Conservation (phyloP, 2,113 vertebrate species). For the Dipodomys spectabilis region DNA sequence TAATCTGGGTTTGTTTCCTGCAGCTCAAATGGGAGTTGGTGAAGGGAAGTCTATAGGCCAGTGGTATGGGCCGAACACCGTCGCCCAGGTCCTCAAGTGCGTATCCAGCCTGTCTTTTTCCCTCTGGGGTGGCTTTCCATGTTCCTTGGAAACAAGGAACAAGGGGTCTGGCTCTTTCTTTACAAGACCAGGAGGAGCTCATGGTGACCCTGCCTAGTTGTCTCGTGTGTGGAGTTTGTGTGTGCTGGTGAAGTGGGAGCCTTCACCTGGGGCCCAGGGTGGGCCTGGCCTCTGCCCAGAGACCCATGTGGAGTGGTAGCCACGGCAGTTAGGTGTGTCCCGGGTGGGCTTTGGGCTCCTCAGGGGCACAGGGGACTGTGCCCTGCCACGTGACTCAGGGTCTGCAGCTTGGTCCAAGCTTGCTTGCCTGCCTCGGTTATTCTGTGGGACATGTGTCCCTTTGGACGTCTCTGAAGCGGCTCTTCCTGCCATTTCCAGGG, state of each 20-base stretch:
- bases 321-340: background rate
- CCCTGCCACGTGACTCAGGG: too few species aligned
- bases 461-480: background rate
- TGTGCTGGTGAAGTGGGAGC: background rate
- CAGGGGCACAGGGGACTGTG: background rate
- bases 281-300: background rate
- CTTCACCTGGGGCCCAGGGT: fast-evolving
- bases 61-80: constrained; percentile 99
- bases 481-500: background rate
- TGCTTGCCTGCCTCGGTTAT: background rate
- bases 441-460: background rate
- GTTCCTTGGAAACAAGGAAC: background rate
- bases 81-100: constrained; percentile 98
- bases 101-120: constrained; percentile 54
- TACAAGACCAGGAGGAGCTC: background rate
- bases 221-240: background rate
- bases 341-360: background rate
- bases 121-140: fast-evolving
- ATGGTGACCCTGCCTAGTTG: background rate
- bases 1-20: constrained; percentile 60
- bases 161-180: background rate
- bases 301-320: background rate
- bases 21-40: constrained; percentile 99
- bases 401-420: background rate
- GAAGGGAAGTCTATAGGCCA: constrained; percentile 99